phyloP scores from a whole-genome alignment of 2,888 invertebrate genomes.

The Sinohyriopsis cumingii region DNA sequence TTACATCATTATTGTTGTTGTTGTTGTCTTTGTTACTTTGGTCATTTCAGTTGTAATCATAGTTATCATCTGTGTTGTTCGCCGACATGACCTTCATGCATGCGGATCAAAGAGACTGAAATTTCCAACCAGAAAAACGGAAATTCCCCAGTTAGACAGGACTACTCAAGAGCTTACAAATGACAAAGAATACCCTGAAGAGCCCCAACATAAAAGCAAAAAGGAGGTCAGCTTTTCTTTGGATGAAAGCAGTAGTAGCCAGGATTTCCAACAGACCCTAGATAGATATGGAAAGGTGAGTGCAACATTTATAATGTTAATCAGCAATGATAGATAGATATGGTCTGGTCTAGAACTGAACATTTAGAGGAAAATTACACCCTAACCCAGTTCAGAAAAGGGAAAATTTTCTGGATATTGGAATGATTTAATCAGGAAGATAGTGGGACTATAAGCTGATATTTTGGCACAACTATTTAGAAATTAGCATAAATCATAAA shows the following conservation, averaged over 20 bases:
- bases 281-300: too few relatives aligned
- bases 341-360: too few relatives aligned
- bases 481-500: too few relatives aligned
- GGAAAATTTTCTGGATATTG: too few relatives aligned
- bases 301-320: too few relatives aligned
- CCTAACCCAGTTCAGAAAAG: too few relatives aligned
- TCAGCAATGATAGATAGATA: too few relatives aligned
- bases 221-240: conserved; percentile 46
- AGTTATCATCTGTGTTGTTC: conserved; percentile 41
- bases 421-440: too few relatives aligned
- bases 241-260: conserved; percentile 20
- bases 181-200: conserved; percentile 32
- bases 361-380: too few relatives aligned
- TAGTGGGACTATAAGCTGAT: too few relatives aligned
- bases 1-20: conserved; percentile 42
- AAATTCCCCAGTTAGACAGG: conserved; percentile 1
- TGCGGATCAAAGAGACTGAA: conserved; percentile 15
- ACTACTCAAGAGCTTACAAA: conserved; percentile 19
- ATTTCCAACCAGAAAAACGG: neutral
- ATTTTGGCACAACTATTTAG: too few relatives aligned
- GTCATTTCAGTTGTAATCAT: conserved; percentile 41
- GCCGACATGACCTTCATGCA: conserved; percentile 33
- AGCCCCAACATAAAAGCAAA: conserved; percentile 24
- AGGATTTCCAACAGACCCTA: too few relatives aligned
- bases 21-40: conserved; percentile 44